These are phyloP conservation scores for Tetramorium alpestre DNA, from an alignment of 1,140 invertebrate species.

Conservation along the genomic window DNA sequence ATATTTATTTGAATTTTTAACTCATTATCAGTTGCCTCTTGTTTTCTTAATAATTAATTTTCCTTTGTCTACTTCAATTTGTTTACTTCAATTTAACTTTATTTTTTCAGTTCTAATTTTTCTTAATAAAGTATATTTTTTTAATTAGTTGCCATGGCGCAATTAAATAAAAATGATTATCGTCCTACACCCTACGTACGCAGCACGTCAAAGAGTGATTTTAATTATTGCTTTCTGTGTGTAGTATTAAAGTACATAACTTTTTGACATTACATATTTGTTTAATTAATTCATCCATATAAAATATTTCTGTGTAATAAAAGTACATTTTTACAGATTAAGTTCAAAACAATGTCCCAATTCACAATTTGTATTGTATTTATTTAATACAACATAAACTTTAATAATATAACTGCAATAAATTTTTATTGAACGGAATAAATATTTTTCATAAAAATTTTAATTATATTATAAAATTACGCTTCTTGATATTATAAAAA, in stretches of 20 bases:
- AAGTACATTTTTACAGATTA: not conserved
- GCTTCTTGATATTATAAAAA: not conserved
- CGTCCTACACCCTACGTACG: not conserved
- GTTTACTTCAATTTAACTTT: not conserved
- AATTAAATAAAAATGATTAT: not conserved
- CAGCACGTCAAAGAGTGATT: not conserved
- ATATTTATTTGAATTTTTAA: not conserved
- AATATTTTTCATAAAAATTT: slow-evolving; percentile 2
- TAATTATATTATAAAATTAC: too few relatives aligned
- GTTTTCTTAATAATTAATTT: not conserved
- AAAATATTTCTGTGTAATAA: not conserved
- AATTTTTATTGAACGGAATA: not conserved
- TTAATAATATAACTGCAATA: not conserved
- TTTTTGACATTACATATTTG: not conserved
- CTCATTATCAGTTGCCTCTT: not conserved
- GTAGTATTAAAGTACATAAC: not conserved
- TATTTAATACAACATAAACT: not conserved
- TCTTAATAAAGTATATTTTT: not conserved
- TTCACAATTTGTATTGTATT: not conserved
- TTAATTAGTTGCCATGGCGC: not conserved
- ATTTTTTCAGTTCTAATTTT: not conserved
- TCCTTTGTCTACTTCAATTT: not conserved
- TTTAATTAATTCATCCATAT: not conserved
- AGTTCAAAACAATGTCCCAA: not conserved
- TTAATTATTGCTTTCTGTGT: not conserved